Percentiles rank a stretch among this genome's conserved stretches.
phyloP scores from a whole-genome alignment of 2,888 invertebrate genomes.

The Oscheius sp. region DNA sequence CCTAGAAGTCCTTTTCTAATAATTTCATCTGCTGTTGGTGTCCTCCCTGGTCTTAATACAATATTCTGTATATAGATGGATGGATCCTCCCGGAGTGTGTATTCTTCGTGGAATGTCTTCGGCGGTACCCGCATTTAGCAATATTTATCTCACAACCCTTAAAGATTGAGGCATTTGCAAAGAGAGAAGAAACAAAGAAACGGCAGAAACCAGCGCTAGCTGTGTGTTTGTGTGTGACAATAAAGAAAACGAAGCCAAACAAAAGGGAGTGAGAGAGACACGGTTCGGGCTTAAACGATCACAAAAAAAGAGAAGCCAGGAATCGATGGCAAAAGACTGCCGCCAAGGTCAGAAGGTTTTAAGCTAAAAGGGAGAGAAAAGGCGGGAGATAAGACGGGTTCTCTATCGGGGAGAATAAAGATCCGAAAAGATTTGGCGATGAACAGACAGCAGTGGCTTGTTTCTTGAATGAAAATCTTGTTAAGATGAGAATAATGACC shows the following conservation, averaged over 20 bases:
- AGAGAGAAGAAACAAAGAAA: too few species aligned
- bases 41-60: slow-evolving; percentile 51
- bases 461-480: too few species aligned
- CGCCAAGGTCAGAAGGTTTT: too few species aligned
- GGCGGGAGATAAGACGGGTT: too few species aligned
- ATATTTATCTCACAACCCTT: background rate
- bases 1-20: slow-evolving; percentile 34
- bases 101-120: slow-evolving; percentile 32
- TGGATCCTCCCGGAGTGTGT: slow-evolving; percentile 24
- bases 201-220: background rate
- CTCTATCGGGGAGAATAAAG: too few species aligned
- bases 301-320: too few species aligned
- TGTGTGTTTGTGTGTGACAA: background rate
- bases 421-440: too few species aligned
- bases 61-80: slow-evolving; percentile 33
- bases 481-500: too few species aligned
- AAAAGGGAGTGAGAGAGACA: slow-evolving; percentile 7
- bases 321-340: too few species aligned
- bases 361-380: too few species aligned
- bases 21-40: slow-evolving; percentile 56
- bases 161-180: too few species aligned
- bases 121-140: slow-evolving; percentile 19
- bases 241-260: background rate
- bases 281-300: background rate
- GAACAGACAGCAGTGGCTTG: too few species aligned